Evolutionary conservation across 1,140 invertebrate genomes (phyloP).

Genomic region (Oreohelix idahoensis): DNA sequence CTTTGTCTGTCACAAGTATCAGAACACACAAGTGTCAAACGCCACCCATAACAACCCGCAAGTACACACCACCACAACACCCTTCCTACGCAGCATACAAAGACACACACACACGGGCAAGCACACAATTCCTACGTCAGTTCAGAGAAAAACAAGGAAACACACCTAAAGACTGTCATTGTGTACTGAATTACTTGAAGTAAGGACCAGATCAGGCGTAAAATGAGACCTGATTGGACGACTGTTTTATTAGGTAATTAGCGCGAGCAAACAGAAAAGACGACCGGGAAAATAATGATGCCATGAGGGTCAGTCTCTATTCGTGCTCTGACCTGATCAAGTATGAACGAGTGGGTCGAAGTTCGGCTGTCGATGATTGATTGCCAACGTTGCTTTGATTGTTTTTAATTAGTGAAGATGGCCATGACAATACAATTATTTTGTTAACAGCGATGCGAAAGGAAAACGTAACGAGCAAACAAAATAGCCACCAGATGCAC

Average conservation of each 20-base stretch:
- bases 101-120: too few relatives aligned
- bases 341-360: background rate
- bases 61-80: too few relatives aligned
- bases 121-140: too few relatives aligned
- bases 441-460: background rate
- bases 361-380: background rate
- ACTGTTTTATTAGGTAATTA: slow-evolving; percentile 35
- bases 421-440: background rate
- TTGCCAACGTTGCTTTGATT: slow-evolving; percentile 5
- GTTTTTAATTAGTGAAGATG: slow-evolving; percentile 8
- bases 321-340: background rate
- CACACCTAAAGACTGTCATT: too few relatives aligned
- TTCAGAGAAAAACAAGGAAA: too few relatives aligned
- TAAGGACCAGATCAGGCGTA: background rate
- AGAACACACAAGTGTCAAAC: too few relatives aligned
- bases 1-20: too few relatives aligned
- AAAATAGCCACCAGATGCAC: background rate
- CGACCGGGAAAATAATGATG: background rate
- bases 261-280: slow-evolving; percentile 2
- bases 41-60: too few relatives aligned
- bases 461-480: background rate
- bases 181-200: too few relatives aligned
- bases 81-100: too few relatives aligned
- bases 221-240: slow-evolving; percentile 26
- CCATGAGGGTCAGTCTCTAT: background rate